Base-by-base conservation (phyloP, 2,113 vertebrate species). In the Nymphicus hollandicus region DNA sequence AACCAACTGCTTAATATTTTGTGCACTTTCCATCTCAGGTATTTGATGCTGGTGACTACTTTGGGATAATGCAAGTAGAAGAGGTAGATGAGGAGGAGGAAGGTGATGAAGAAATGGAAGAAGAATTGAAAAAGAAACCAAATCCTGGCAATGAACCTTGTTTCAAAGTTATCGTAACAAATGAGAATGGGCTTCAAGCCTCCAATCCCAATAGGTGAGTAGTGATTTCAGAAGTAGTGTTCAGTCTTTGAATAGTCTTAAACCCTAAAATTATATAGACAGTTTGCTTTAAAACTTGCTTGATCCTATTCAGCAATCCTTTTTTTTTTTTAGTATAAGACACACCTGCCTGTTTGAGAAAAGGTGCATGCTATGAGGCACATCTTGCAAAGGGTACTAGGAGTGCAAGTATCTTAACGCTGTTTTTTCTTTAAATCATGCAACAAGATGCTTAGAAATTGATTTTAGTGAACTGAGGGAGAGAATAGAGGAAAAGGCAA, bases 11-110 rank as follows among this genome's bases (percentile, higher is more conserved):
- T 39, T 66, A 13, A 15, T 37, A 5, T 39, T 79, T 55, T 87
- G 6, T 88, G 16, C 16, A 7, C 28, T 86, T 91, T 55, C 70
- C 3, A 33, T 89, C 53, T n/a, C 87, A 99, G 99, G 95, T 99
- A 8, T 99, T 99, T 81, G 99, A 99, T 94, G 99, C 99, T 1
- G 99, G 99, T 16, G 98, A 99, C 28, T 98, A 99, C 91, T 99
- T 99, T 6, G 99, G 99, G n/a, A 99, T 99, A 81, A 99, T 99
- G 98, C 99, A 98, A 39, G 96, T 98, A 66, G 98, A 99, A 50
- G 97, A 98, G 39, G 98, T 97, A 6, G 96, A 97, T 9, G 98
- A 98, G 6, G 97, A 97, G 0, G 97, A 96, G 25, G 95, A 86
- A 7, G 96, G 66, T 19, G 95, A 94, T 6, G 97, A 97, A 37